Base-by-base conservation (phyloP, 1,140 invertebrate genomes). In the Aphelinus atriplicis region DNA sequence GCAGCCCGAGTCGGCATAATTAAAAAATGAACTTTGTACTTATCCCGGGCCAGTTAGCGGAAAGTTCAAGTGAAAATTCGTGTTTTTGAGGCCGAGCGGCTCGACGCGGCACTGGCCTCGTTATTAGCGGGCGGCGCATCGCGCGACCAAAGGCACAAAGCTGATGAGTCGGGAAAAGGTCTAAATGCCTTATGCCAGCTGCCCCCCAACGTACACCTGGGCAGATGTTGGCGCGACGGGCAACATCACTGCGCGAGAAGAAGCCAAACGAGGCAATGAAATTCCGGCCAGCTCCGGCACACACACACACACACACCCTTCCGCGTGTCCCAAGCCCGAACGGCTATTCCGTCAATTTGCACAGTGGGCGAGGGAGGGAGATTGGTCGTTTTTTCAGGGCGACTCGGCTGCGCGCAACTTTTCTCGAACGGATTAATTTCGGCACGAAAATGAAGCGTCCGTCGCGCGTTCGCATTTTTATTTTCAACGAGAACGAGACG, bases 41-140 rank as follows among this genome's bases (percentile, higher is more conserved):
- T 82, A 81, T 68, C 42, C 50, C 57, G 2, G 68, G 58, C 73
- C 80, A 84, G 83, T 84, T 85, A 84, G 84, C 80, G 78, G 68
- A 82, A 84, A 85, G 84, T 84, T 85, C 83, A 85, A 85, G 84
- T 85, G 84, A 85, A 85, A 85, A 85, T 84, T 85, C 84, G 79
- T 85, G 84, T 85, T 84, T 84, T 82, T 81, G 83, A 83, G 80
- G 73, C 80, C 72, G 60, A n/a, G 69, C 56, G 57, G 10, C 26
- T 51, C 26, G 26, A 26, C 26, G 26, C 26, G 26, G 60, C 77
- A 75, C 80, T 78, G 79, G 78, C 81, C 79, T 77, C 80, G 78
- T 84, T 83, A 83, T 84, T 81, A 81, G 71, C 77, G 74, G 64
- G 73, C 55, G 55, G 62, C 77, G 77, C 43, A 46, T 70, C 73